Base-by-base conservation (phyloP, 2,888 invertebrate genomes). In the Penaeus monodon region DNA sequence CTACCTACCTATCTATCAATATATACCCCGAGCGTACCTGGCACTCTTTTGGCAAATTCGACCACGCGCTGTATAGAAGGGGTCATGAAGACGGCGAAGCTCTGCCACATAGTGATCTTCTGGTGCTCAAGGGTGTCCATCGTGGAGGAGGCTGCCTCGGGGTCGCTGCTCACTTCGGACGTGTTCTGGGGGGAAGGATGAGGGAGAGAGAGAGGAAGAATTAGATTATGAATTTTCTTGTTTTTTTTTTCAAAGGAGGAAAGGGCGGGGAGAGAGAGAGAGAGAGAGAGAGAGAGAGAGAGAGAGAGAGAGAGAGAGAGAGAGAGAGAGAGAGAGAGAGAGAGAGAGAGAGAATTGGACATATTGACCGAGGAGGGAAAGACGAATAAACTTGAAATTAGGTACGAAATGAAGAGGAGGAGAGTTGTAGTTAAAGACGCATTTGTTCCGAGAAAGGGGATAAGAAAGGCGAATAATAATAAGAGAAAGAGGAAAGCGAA, bases 1-100 rank as follows among this genome's bases (percentile, higher is more conserved):
- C 33, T 38, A 38, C 33, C 33, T 38, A 38, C 6, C 33, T 6
- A 38, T 38, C 33, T 4, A 38, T 38, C 33, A 6, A 38, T 0
- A 38, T 38, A 38, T 38, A 38, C 4, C 33, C 33, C 6, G 33
- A 22, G n/a, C 12, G 88, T 90, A 94, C 94, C 97, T 90, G 99
- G 98, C 91, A 98, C 95, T 91, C 96, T 94, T 93, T 99, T 99
- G 84, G 98, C 98, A 92, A 98, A 99, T 93, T 99, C 98, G 63
- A 99, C 99, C 91, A 98, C 96, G 92, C 96, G 95, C 92, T 97
- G 97, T 84, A 99, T 97, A 91, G 96, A 95, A 12, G 98, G 97
- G 22, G 97, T 97, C 92, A 98, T 95, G 89, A 96, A 95, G 81
- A 94, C 93, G 24, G 98, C 97, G 92, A 97, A 95, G 91, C 96